Base-by-base conservation (phyloP, 2,113 vertebrate species). In the Nannospalax galili region DNA sequence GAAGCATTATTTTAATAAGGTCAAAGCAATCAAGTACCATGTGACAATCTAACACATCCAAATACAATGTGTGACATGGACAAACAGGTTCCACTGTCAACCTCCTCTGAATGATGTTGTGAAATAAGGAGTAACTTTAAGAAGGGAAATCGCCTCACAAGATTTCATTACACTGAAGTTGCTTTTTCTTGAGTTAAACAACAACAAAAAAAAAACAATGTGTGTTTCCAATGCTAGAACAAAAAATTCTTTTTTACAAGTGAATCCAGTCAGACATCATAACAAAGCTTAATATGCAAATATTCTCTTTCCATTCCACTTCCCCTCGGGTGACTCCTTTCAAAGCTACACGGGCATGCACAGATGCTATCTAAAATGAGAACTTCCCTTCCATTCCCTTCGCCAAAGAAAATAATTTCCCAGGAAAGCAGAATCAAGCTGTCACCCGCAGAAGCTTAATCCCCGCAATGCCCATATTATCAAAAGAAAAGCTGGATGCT, bases 11-110 rank as follows among this genome's bases (percentile, higher is more conserved):
- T 92, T 96, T 40, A 88, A 92, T 72, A 35, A 89, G 24, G n/a
- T 10, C 56, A 65, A 89, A 89, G 15, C 11, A 93, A 85, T 81
- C 35, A 26, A n/a, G 78, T 86, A 88, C 91, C 52, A 60, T 35
- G 37, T 19, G 45, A 81, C 62, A 65, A 93, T 24, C n/a, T 67
- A 64, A 82, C 30, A 56, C 4, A 19, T 65, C 12, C 85, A 87
- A n/a, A 90, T 40, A 48, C 32, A 78, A 65, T 77, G 40, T 11
- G 60, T n/a, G 56, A 72, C 64, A 67, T 79, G 70, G 84, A 91
- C 89, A 67, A 95, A 97, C 91, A 91, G 96, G 96, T 96, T 97
- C 72, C 89, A 40, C 82, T 17, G 81, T 90, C 93, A 95, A 91
- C 32, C 84, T 92, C 48, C 60, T n/a, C n/a, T 75, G 60, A 70